Evolutionary conservation across 2,797 vertebrate genomes (phyloP), one percentile per base, ranked within the genome.

Genomic region (Podarcis siculus): DNA sequence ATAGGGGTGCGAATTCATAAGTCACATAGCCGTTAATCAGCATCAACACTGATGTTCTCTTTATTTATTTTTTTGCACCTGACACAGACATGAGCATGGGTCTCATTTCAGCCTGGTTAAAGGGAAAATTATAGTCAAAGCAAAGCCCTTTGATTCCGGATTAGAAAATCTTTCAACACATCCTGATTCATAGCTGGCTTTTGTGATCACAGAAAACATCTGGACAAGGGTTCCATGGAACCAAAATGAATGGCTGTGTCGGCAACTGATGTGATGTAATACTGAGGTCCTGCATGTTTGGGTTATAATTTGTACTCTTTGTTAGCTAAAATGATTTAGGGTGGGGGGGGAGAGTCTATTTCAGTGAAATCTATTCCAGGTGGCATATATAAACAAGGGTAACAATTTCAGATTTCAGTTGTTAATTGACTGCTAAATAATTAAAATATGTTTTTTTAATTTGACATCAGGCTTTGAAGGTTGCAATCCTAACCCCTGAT

Each of bases 1-100:
- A 93, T 2, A 92, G 86, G 88, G 91, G 91, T 92, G 86, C 83
- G 87, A 91, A 23, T 0, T 87, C 39, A 84, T 85, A 89, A 82
- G 87, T 89, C 27, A n/a, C 87, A 89, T 64, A 91, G 66, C 92
- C 19, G 30, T 79, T 92, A 92, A 91, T 85, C 83, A 86, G 32
- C 17, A 83, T 6, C 66, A 37, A 79, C 72, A 35, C 30, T 1
- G 86, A 79, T 0, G 0, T 3, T 84, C 17, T 30, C 7, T n/a
- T 42, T 77, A 85, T 77, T 86, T 77, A 2, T 23, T 19, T 64
- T 19, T 78, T 90, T 87, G 92, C 90, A 79, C 90, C 90, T 87
- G 83, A 84, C 90, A 90, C 0, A 13, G 92, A 88, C 76, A 83
- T 87, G 82, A 90, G 61, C 79, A 45, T 9, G 4, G 1, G 2